phyloP scores from a whole-genome alignment of 2,113 vertebrate species.

The Gymnobelideus leadbeateri region DNA sequence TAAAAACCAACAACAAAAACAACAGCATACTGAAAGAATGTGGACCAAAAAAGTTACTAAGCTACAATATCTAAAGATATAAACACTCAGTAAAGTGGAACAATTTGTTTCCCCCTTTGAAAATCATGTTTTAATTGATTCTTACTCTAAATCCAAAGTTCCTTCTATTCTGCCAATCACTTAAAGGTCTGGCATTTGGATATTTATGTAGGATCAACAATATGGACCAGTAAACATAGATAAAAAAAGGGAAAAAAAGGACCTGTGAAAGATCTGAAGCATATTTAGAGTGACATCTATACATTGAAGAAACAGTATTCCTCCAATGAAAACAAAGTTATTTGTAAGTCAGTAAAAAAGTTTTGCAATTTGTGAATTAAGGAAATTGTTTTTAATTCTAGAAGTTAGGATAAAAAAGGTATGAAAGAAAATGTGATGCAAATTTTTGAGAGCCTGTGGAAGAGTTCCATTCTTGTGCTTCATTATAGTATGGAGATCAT shows the following conservation, averaged over 20 bases:
- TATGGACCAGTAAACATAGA: neutral
- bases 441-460: neutral
- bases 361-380: neutral
- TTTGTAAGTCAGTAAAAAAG: neutral
- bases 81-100: too few relatives aligned
- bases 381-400: neutral
- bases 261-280: neutral
- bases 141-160: too few relatives aligned
- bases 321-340: neutral
- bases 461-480: neutral
- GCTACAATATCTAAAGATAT: too few relatives aligned
- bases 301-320: neutral
- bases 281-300: neutral
- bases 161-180: too few relatives aligned
- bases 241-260: neutral
- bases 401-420: neutral
- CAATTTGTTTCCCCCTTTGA: too few relatives aligned
- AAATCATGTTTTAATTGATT: too few relatives aligned
- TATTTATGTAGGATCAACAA: neutral
- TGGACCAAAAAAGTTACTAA: too few relatives aligned
- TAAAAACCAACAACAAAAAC: too few relatives aligned
- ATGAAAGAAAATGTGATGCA: neutral
- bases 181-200: too few relatives aligned
- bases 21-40: too few relatives aligned
- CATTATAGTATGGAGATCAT: neutral